These are phyloP conservation scores for Linnaemya tessellans DNA, from an alignment of 2,888 invertebrate genomes.

Conservation along the genomic window DNA sequence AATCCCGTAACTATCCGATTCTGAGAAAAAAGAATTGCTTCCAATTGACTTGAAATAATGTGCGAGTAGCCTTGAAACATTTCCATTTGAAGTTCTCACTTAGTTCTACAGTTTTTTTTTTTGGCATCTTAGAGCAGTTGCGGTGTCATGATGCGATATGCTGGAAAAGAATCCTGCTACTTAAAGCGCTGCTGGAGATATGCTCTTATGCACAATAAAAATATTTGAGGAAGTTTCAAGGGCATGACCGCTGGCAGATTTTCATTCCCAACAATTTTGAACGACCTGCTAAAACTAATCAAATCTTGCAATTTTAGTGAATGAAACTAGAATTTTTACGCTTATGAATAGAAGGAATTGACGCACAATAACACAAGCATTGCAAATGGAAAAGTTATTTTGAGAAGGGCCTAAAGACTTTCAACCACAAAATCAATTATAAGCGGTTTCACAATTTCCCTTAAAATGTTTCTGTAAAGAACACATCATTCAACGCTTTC, in stretches of 20 bases:
- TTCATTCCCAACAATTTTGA: not conserved
- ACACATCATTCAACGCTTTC: constrained; percentile 2
- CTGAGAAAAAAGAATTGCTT: not conserved
- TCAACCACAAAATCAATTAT: constrained; percentile 71
- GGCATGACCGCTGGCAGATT: not conserved
- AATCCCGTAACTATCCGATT: not conserved
- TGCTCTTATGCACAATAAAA: not conserved
- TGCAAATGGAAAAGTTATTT: not conserved
- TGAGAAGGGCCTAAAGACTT: constrained; percentile 28
- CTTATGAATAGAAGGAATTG: not conserved
- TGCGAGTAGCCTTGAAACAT: not conserved
- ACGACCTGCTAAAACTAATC: constrained; percentile 49
- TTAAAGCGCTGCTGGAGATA: constrained; percentile 10
- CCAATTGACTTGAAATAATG: not conserved
- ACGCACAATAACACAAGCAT: not conserved
- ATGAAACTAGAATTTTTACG: constrained; percentile 47
- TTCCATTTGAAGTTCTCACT: not conserved
- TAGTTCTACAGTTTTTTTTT: not conserved
- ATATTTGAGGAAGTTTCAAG: not conserved
- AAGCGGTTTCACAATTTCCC: constrained; percentile 50
- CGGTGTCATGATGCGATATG: constrained; percentile 39
- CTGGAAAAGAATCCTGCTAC: constrained; percentile 25
- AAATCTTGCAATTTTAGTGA: constrained; percentile 1
- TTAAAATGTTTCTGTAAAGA: not conserved
- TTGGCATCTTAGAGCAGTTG: constrained; percentile 1